Percentiles rank a stretch among this genome's conserved stretches.
Evolutionary conservation across 2,888 invertebrate genomes (phyloP).

Genomic region (Leistus spinibarbis): DNA sequence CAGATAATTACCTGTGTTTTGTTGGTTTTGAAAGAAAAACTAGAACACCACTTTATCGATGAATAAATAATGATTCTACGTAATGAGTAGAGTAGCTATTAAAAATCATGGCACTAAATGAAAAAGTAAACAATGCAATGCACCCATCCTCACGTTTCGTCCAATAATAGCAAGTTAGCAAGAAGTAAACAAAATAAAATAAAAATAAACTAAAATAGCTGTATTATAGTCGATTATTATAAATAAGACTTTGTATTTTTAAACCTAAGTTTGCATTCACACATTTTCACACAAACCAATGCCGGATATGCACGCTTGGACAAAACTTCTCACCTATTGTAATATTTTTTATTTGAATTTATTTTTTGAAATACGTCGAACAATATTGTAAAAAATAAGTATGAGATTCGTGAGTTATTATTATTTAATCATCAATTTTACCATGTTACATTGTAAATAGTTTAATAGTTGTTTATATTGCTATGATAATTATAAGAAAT

Average conservation of each 20-base stretch:
- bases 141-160: conserved; percentile 58
- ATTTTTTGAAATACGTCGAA: conserved; percentile 23
- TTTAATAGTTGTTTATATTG: conserved; percentile 58
- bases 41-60: conserved; percentile 12
- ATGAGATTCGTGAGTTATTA: conserved; percentile 42
- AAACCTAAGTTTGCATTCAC: conserved; percentile 32
- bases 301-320: conserved; percentile 36
- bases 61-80: conserved; percentile 27
- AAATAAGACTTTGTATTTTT: conserved; percentile 14
- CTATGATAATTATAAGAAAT: conserved; percentile 58
- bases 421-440: conserved; percentile 53
- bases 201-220: too few species aligned
- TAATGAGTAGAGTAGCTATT: conserved; percentile 48
- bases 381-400: conserved; percentile 14
- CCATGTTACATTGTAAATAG: conserved; percentile 59
- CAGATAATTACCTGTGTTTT: not conserved
- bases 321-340: conserved; percentile 16
- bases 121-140: conserved; percentile 51
- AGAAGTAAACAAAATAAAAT: not conserved
- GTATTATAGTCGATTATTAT: not conserved
- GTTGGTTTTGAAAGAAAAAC: not conserved
- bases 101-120: conserved; percentile 54
- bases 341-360: conserved; percentile 21
- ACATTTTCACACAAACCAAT: conserved; percentile 24
- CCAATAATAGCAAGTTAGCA: conserved; percentile 48